These are phyloP conservation scores for Takifugu bimaculatus DNA, from an alignment of 2,113 vertebrate genomes.

Conservation along the genomic window DNA sequence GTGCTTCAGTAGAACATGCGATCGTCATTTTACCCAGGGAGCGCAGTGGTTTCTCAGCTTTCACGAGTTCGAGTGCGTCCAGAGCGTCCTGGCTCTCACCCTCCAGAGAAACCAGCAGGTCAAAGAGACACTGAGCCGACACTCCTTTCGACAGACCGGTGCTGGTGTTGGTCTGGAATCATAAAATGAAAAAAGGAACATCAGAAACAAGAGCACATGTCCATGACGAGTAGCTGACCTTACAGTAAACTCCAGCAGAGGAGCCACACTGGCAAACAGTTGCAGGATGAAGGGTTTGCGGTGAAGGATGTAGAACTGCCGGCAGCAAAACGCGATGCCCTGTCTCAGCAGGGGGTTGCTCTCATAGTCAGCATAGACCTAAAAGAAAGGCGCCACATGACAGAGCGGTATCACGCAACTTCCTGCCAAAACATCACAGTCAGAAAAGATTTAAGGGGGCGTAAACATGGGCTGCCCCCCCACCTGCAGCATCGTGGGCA, in stretches of 20 bases:
- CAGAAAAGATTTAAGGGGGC: not conserved
- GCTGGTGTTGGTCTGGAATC: conserved; percentile 73
- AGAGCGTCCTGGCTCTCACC: conserved; percentile 88
- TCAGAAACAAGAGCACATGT: not conserved
- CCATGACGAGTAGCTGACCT: conserved; percentile 46
- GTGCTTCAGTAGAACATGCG: not conserved
- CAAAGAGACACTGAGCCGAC: conserved; percentile 95
- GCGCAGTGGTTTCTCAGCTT: conserved; percentile 94
- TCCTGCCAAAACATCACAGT: not conserved
- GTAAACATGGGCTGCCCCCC: not conserved
- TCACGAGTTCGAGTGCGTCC: conserved; percentile 93
- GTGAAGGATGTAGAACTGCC: conserved; percentile 97
- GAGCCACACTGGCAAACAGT: conserved; percentile 95
- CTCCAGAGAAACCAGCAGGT: conserved; percentile 92
- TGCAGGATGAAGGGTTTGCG: conserved; percentile 95
- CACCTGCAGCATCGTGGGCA: conserved; percentile 97
- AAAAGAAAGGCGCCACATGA: not conserved
- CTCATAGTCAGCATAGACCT: conserved; percentile 97
- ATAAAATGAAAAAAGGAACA: not conserved
- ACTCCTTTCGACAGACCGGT: conserved; percentile 88
- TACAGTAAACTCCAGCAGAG: conserved; percentile 93
- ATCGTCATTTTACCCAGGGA: conserved; percentile 82
- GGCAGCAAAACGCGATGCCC: conserved; percentile 93
- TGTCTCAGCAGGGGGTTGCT: conserved; percentile 91
- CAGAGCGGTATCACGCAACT: not conserved